Conservation (phyloP, 2,888 invertebrate genomes). For the Lymantria dispar region DNA sequence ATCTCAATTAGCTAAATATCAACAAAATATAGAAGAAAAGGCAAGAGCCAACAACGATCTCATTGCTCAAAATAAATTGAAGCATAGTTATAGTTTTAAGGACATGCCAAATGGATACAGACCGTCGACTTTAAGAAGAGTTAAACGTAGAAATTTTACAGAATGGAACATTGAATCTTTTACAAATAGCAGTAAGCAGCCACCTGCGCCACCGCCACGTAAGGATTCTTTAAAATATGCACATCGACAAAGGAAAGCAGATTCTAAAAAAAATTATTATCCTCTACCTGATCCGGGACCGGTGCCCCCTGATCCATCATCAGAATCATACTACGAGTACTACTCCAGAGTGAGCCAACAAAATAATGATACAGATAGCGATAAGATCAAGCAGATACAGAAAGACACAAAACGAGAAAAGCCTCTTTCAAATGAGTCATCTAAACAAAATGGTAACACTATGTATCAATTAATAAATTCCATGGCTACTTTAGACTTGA, state of each 20-base stretch:
- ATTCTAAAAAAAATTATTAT: conserved; percentile 67
- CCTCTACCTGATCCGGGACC: conserved; percentile 74
- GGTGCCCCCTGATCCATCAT: conserved; percentile 70
- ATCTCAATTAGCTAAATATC: conserved; percentile 84
- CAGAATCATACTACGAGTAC: conserved; percentile 78
- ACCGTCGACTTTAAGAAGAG: conserved; percentile 81
- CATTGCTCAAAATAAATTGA: conserved; percentile 76
- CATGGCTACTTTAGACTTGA: conserved; percentile 74
- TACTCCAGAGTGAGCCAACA: conserved; percentile 78
- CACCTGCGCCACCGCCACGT: conserved; percentile 69
- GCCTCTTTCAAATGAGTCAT: conserved; percentile 32
- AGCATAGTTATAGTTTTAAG: conserved; percentile 82
- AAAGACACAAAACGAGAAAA: conserved; percentile 61
- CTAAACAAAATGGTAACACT: conserved; percentile 48
- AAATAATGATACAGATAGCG: conserved; percentile 75
- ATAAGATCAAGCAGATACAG: conserved; percentile 69
- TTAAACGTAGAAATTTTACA: conserved; percentile 79
- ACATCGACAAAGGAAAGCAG: conserved; percentile 73
- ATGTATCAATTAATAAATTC: conserved; percentile 75
- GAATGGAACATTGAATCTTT: conserved; percentile 82
- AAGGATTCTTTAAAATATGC: conserved; percentile 79
- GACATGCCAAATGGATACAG: conserved; percentile 84
- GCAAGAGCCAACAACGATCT: conserved; percentile 78
- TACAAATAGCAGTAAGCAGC: conserved; percentile 58
- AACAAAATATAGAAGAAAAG: conserved; percentile 82